Base-by-base conservation (phyloP, 2,113 vertebrate genomes). In the Andinoacara biseriatus region DNA sequence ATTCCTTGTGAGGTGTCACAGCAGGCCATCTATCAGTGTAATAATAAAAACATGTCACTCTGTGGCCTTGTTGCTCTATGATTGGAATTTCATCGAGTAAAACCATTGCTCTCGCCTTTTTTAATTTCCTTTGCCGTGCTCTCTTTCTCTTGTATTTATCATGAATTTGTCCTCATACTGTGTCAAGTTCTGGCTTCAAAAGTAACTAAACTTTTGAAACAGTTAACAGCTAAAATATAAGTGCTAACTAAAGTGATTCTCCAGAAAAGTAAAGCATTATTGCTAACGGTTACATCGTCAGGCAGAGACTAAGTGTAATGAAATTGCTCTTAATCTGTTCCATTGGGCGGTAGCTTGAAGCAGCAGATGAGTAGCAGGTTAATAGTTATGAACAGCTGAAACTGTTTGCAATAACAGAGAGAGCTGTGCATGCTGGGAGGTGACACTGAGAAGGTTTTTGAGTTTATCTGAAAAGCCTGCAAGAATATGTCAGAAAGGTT, bases 41-140 rank as follows among this genome's bases (percentile, higher is more conserved):
- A 89, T 86, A 84, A 93, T 94, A 76, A 89, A 87, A 91, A 84
- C 74, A 62, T 83, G 91, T 85, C 86, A 81, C 65, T 86, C 78
- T 58, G 26, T 33, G 77, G 81, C 89, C 89, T 85, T 87, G 80
- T 67, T 56, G 77, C 69, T 67, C 57, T 69, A 69, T 90, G 88
- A 93, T 86, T 81, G 76, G 76, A 89, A 90, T 92, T 89, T 33
- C 3, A 77, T 86, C 11, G 49, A 63, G 67, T 46, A 84, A 82
- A 85, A 57, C 46, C 18, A 31, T 8, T 5, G 20, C 61, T 58
- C 38, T 65, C 24, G 74, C 59, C 80, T 78, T 52, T 18, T 49
- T 52, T 43, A 43, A 65, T 52, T 15, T 63, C 15, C 35, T 74
- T 22, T 24, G 10, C 52, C 14, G 7, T 14, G 3, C 3, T 58